Evolutionary conservation across 2,888 invertebrate genomes (phyloP), one percentile per base, ranked within the genome.

Genomic region (Orthonevra nobilis): DNA sequence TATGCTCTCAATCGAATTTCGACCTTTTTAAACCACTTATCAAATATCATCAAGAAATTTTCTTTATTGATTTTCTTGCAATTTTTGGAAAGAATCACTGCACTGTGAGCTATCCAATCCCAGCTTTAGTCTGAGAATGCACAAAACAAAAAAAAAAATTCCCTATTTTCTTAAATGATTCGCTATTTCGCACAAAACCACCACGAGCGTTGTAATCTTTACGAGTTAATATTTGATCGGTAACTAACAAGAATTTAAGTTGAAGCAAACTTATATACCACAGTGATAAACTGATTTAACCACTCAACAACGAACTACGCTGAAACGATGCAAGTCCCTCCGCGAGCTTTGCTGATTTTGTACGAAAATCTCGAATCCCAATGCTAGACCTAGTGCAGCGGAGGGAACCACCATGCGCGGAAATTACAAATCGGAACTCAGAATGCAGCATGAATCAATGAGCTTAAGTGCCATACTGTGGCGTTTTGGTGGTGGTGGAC

Each of bases 211-310:
- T 81, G 50, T 63, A 82, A 83, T 69, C 82, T 82, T 81, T 75
- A 75, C 82, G 74, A 83, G 82, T 81, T 77, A 84, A 85, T 83
- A 85, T 84, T 83, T 86, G 86, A 82, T 85, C 84, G 84, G 84
- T 85, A 83, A 87, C 87, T 87, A 87, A 86, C 85, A 87, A 86
- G 86, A 86, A 86, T 84, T 83, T 79, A 82, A 82, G 83, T 81
- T 73, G 72, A 75, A 85, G 82, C 81, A 79, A 68, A 66, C 73
- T 79, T 79, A 68, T 79, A 79, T 79, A 79, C 73, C 64, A 28
- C 28, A 72, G 40, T 61, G 79, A 73, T 73, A 68, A 73, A 79
- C 66, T 60, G 38, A 77, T 44, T 68, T 48, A 60, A 66, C 70
- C 60, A 64, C 52, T 77, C 54, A 50, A 56, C 42, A 44, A 19